Evolutionary conservation across 2,797 vertebrate species (phyloP).

Genomic region (Helarctos malayanus): DNA sequence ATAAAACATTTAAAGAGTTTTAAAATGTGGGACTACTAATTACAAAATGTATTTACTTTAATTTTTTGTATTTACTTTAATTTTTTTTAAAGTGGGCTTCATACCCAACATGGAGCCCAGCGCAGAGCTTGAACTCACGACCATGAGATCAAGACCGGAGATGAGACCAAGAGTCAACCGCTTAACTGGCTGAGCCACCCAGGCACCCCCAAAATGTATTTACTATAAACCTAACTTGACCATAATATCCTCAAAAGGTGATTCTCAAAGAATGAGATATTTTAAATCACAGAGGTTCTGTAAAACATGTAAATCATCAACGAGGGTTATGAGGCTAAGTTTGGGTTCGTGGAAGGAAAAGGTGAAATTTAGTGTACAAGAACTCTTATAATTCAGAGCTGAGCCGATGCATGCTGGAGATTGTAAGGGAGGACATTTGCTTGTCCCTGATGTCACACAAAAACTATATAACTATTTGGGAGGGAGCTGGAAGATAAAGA

Average conservation of each 20-base stretch:
- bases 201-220: neutral
- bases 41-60: neutral
- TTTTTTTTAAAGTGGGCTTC: neutral
- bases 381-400: neutral
- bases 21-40: conserved; percentile 4
- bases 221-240: neutral
- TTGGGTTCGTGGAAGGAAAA: neutral
- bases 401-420: neutral
- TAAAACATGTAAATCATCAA: neutral
- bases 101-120: neutral
- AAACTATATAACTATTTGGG: neutral
- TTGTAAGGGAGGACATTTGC: neutral
- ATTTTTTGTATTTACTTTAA: neutral
- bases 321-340: neutral
- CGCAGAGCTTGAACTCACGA: neutral
- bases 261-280: neutral
- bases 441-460: neutral
- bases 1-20: neutral
- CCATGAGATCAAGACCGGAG: neutral
- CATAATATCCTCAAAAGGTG: neutral
- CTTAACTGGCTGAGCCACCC: neutral
- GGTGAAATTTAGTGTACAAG: neutral
- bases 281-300: neutral
- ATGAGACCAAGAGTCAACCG: neutral
- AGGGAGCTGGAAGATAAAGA: neutral